phyloP scores from a whole-genome alignment of 2,113 vertebrate species.

The Trematomus loennbergii region DNA sequence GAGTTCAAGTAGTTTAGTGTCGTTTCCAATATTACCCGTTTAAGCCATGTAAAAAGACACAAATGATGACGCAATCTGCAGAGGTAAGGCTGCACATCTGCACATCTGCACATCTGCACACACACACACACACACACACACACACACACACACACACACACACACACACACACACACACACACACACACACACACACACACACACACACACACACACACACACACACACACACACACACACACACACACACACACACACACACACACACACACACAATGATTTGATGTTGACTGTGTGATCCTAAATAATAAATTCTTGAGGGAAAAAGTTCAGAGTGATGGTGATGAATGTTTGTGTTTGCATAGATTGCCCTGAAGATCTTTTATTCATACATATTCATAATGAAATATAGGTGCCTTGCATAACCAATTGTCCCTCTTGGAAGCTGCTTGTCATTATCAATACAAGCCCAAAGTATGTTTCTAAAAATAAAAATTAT shows the following conservation, averaged over 20 bases:
- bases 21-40: background rate
- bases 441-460: constrained; percentile 51
- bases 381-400: constrained; percentile 68
- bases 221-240: too few species aligned
- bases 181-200: too few species aligned
- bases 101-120: too few species aligned
- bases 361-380: constrained; percentile 56
- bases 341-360: constrained; percentile 66
- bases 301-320: constrained; percentile 53
- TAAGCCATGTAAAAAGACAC: background rate
- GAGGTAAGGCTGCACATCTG: too few species aligned
- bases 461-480: constrained; percentile 27
- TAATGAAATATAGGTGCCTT: constrained; percentile 70
- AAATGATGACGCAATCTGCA: background rate
- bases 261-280: too few species aligned
- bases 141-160: too few species aligned
- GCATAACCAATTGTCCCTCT: constrained; percentile 46
- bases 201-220: too few species aligned
- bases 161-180: too few species aligned
- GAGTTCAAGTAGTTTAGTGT: background rate
- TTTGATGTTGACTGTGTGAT: constrained; percentile 25
- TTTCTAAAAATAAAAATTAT: too few species aligned
- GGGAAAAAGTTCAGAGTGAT: constrained; percentile 50
- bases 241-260: too few species aligned
- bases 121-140: too few species aligned